These are phyloP conservation scores for Erpornis zantholeuca DNA, from an alignment of 2,113 vertebrate genomes.

Conservation along the genomic window DNA sequence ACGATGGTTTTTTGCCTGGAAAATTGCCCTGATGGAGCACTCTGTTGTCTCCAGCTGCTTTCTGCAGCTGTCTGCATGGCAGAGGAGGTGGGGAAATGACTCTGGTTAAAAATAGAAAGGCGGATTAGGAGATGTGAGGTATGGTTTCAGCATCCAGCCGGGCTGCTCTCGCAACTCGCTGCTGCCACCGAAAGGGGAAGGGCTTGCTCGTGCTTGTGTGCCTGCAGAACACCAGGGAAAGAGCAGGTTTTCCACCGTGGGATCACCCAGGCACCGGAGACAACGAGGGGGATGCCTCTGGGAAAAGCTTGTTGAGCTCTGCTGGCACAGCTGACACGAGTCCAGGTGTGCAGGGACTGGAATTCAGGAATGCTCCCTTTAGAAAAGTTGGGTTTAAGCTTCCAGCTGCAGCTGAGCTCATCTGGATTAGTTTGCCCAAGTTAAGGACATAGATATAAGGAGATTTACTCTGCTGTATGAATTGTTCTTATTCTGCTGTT, in stretches of 20 bases:
- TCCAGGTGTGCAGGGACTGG: neutral
- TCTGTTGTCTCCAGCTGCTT: neutral
- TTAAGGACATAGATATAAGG: neutral
- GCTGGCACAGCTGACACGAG: neutral
- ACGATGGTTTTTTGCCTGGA: neutral
- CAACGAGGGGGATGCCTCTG: neutral
- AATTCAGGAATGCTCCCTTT: accelerated
- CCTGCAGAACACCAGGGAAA: neutral
- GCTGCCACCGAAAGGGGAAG: conserved; percentile 46
- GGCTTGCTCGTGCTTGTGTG: neutral
- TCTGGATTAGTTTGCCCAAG: neutral
- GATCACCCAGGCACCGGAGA: accelerated
- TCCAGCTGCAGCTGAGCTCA: neutral
- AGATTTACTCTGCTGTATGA: neutral
- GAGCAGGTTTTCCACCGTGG: neutral
- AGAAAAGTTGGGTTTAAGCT: neutral
- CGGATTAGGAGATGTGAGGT: neutral
- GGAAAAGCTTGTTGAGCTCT: neutral
- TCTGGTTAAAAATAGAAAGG: conserved; percentile 19
- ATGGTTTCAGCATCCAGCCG: neutral
- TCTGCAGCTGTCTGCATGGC: conserved; percentile 12
- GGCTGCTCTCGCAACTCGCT: neutral
- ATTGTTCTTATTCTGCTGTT: neutral
- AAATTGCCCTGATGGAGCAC: neutral
- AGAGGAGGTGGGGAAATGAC: neutral